Evolutionary conservation across 2,113 vertebrate genomes (phyloP).

Genomic region (Microtus pennsylvanicus): DNA sequence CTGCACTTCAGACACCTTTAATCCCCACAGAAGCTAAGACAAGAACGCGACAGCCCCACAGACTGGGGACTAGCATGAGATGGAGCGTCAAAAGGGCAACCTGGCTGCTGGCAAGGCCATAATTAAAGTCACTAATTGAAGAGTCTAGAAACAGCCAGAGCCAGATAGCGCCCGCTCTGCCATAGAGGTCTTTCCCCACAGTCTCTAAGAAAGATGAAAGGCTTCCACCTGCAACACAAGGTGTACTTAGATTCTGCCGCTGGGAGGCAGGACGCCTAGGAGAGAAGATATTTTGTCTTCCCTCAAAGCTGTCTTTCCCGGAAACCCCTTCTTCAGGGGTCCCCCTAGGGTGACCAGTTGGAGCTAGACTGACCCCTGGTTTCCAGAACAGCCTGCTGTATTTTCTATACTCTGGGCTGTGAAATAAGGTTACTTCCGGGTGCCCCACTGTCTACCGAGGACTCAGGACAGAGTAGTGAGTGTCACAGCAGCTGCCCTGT

Average conservation of each 20-base stretch:
- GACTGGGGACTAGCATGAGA: background rate
- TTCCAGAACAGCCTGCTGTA: background rate
- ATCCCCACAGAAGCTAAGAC: background rate
- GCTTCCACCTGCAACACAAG: conserved; percentile 13
- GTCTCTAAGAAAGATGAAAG: conserved; percentile 40
- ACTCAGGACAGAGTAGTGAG: background rate
- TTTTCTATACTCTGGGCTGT: background rate
- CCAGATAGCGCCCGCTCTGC: conserved; percentile 61
- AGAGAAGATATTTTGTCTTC: background rate
- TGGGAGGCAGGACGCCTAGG: background rate
- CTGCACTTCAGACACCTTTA: too few species aligned
- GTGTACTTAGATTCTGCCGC: background rate
- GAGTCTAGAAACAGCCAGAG: conserved; percentile 53
- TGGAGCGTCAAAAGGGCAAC: background rate
- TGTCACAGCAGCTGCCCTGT: background rate
- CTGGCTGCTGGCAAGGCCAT: conserved; percentile 3
- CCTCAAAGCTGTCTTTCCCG: background rate
- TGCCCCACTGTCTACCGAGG: background rate
- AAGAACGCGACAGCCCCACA: background rate
- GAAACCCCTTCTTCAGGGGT: background rate
- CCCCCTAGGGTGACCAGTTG: background rate
- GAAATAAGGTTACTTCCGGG: background rate
- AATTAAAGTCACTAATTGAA: conserved; percentile 71
- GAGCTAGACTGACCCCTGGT: background rate
- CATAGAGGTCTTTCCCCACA: background rate